Evolutionary conservation across 1,140 invertebrate species (phyloP).

Genomic region (Cardiocondyla obscurior): DNA sequence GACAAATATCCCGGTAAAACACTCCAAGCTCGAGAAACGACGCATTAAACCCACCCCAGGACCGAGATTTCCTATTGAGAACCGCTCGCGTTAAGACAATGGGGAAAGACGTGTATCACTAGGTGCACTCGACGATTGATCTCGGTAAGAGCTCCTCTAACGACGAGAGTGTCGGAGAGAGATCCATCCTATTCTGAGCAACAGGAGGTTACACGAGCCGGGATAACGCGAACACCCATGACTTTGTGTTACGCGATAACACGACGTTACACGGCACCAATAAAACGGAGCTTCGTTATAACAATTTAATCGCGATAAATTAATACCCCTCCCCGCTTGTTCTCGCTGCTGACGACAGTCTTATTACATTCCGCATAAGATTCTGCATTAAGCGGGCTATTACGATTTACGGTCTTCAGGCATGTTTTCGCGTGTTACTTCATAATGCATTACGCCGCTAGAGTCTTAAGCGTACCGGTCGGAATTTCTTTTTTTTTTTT

Average conservation of each 20-base stretch:
- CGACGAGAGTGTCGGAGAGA: constrained; percentile 40
- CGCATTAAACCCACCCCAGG: constrained; percentile 58
- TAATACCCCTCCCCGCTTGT: background rate
- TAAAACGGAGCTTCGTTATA: background rate
- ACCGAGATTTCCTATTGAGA: constrained; percentile 72
- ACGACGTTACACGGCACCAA: background rate
- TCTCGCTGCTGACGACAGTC: background rate
- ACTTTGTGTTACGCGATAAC: background rate
- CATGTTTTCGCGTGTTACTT: background rate
- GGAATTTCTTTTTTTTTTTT: no score
- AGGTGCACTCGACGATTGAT: constrained; percentile 76
- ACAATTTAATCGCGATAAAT: background rate
- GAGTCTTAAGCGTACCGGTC: background rate
- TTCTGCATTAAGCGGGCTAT: background rate
- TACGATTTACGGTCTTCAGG: background rate
- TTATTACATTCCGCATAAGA: background rate
- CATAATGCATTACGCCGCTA: background rate
- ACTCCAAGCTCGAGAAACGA: background rate
- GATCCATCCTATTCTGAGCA: constrained; percentile 50
- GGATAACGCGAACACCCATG: constrained; percentile 48
- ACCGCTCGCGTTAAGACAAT: constrained; percentile 76
- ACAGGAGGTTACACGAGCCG: constrained; percentile 64
- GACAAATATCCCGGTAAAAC: constrained; percentile 1
- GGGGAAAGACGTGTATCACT: constrained; percentile 56
- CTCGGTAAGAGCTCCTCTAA: constrained; percentile 66